A percentile compares a stretch with the other conserved stretches of the same genome.
Conservation (phyloP, 2,797 vertebrate species). For the Erpetoichthys calabaricus region DNA sequence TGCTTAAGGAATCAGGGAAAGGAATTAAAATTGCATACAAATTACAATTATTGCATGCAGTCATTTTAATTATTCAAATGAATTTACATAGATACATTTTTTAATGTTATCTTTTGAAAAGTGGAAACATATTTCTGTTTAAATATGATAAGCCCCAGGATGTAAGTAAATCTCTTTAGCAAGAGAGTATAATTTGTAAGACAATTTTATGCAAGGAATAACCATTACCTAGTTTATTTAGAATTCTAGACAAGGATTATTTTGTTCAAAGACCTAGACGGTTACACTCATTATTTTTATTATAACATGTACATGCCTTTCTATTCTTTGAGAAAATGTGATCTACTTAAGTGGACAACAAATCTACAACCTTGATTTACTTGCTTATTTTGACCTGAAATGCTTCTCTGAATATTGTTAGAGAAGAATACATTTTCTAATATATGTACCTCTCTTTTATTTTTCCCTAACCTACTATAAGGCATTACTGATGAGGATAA, state of each 20-base stretch:
- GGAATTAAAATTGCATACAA: conserved; percentile 8
- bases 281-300: conserved; percentile 8
- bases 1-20: conserved; percentile 2
- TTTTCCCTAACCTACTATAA: too few species aligned
- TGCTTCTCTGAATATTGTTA: too few species aligned
- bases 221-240: conserved; percentile 9
- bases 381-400: too few species aligned
- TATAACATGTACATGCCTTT: not conserved
- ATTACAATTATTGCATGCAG: conserved; percentile 6
- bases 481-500: too few species aligned
- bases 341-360: conserved; percentile 7
- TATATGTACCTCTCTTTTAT: too few species aligned
- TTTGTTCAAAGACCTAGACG: conserved; percentile 7
- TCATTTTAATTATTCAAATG: conserved; percentile 13
- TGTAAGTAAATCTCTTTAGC: conserved; percentile 11
- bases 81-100: conserved; percentile 12
- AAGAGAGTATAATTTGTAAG: conserved; percentile 14
- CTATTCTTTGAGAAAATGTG: conserved; percentile 5
- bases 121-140: conserved; percentile 11
- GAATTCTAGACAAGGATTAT: conserved; percentile 9
- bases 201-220: conserved; percentile 12
- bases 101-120: conserved; percentile 12
- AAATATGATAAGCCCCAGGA: conserved; percentile 12
- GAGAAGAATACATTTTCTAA: too few species aligned
- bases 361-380: conserved; percentile 6